Conservation (phyloP, 2,888 invertebrate genomes). For the Zhuqinia jingwanae region DNA sequence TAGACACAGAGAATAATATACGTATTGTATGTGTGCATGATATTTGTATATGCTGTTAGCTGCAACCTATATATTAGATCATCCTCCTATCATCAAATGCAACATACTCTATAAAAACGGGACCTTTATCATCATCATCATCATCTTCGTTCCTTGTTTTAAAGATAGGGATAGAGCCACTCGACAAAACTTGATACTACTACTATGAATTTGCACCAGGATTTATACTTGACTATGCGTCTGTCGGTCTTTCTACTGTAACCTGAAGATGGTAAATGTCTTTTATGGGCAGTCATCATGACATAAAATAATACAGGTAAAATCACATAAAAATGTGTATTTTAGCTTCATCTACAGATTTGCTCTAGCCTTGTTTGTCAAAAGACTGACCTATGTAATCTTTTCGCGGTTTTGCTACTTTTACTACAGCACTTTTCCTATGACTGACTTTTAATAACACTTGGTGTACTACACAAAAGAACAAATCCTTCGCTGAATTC, state of each 20-base stretch:
- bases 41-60: slow-evolving; percentile 23
- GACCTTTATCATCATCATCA: slow-evolving; percentile 40
- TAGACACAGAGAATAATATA: neutral
- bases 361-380: neutral
- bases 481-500: slow-evolving; percentile 38
- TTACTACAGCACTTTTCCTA: neutral
- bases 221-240: neutral
- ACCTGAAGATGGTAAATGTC: neutral
- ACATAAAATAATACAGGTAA: no score
- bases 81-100: slow-evolving; percentile 34
- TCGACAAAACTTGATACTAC: neutral
- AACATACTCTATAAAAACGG: slow-evolving; percentile 38
- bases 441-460: neutral
- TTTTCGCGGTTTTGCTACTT: neutral
- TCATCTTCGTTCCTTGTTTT: neutral
- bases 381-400: neutral
- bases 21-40: no score
- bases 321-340: no score
- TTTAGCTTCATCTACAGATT: neutral
- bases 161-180: neutral
- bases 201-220: neutral
- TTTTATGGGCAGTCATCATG: no score
- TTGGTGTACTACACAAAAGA: neutral
- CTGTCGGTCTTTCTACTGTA: neutral
- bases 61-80: slow-evolving; percentile 39